Base-by-base conservation (phyloP, 2,888 invertebrate species). In the Gymnocheta viridis region DNA sequence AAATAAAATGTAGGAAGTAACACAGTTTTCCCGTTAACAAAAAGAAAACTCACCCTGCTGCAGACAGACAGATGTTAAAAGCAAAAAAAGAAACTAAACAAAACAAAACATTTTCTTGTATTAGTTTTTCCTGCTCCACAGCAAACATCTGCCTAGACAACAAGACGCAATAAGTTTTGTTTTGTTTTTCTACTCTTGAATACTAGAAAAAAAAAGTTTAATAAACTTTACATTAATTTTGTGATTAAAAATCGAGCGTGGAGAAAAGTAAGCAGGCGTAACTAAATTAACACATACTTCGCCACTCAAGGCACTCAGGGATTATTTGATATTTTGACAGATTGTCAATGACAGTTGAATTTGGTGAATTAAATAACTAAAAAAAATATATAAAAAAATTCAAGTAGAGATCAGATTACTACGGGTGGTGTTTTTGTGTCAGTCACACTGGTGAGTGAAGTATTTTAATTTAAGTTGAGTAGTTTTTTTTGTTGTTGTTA, bases 291-390 rank as follows among this genome's bases (percentile, higher is more conserved):
- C 51, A 54, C 51, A 35, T 35, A 54, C 17, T 38, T 6, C n/a
- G 10, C 0, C 54, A 22, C 62, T 32, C 2, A 47, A 17, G 2
- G 27, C 7, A 60, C 62, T 12, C 14, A 38, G 44, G 62, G 78
- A 82, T 82, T 76, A 69, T 80, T 76, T 81, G 74, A 73, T 85
- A 82, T 85, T 86, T 86, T 86, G 86, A 85, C 86, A 85, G 85
- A 78, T 85, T 85, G 85, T 79, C 84, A 86, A 82, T 85, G 85
- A 84, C 85, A 86, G 76, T 70, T 44, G 49, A 69, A 60, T 66
- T 54, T 49, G 17, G 29, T 27, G 27, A 41, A 41, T 62, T 17
- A 44, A 62, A 62, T n/a, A 62, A 49, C 35, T 44, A 24, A 35
- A 38, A 47, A 27, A 58, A 69, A 29, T 27, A 17, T 14, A 58